A percentile compares a stretch with the other conserved stretches of the same genome.
Evolutionary conservation across 1,140 invertebrate genomes (phyloP).

Genomic region (Listronotus bonariensis): DNA sequence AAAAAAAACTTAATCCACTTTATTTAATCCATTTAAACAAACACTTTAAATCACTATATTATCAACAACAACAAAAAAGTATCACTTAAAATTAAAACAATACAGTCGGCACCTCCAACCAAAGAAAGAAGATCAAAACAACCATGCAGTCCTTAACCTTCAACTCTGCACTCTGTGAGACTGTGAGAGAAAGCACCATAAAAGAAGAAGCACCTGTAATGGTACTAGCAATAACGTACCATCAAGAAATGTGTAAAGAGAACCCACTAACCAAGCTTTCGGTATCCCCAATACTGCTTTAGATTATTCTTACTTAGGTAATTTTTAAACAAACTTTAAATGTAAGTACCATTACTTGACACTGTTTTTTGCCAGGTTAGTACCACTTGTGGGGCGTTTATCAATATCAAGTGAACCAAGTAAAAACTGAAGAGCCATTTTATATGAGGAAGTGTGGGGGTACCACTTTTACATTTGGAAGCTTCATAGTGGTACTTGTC

Average conservation of each 20-base stretch:
- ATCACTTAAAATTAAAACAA: too few species aligned
- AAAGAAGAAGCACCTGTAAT: slow-evolving; percentile 3
- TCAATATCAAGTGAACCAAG: slow-evolving; percentile 3
- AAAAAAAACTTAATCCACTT: too few species aligned
- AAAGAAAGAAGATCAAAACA: too few species aligned
- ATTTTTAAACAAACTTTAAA: not conserved
- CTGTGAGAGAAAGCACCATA: slow-evolving; percentile 6
- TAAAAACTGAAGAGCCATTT: slow-evolving; percentile 16
- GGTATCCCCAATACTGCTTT: not conserved
- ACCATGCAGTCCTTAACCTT: slow-evolving; percentile 5
- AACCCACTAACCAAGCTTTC: slow-evolving; percentile 3
- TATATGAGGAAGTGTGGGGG: slow-evolving; percentile 10
- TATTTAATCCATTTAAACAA: too few species aligned
- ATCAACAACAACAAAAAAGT: too few species aligned
- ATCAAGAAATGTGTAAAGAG: not conserved
- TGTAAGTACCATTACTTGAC: not conserved
- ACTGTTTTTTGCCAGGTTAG: too few species aligned
- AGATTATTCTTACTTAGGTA: not conserved
- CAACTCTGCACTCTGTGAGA: slow-evolving; percentile 7
- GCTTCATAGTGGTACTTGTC: not conserved
- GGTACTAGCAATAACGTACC: not conserved
- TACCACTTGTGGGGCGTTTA: too few species aligned
- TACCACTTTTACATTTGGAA: slow-evolving; percentile 4
- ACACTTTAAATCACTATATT: too few species aligned
- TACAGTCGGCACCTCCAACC: too few species aligned